Evolutionary conservation across 2,888 invertebrate genomes (phyloP), one percentile per base, ranked within the genome.

Genomic region (Lobophora halterata): DNA sequence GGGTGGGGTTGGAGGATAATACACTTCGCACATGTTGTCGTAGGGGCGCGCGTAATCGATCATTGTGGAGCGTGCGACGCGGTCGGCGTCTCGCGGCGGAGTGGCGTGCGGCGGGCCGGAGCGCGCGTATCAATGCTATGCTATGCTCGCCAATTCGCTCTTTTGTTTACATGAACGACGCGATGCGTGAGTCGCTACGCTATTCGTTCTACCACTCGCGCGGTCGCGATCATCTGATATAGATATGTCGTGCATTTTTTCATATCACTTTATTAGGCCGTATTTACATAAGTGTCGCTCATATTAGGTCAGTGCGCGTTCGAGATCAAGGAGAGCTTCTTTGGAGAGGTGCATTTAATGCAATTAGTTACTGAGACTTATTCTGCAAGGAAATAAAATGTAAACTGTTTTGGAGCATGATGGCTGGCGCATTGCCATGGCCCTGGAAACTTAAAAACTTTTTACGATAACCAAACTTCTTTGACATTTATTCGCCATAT

Each of bases 41-140:
- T 73, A 80, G 41, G 79, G 77, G 57, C 86, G 83, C 81, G 81
- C 80, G 78, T 77, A 75, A 53, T 83, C 85, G 52, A 85, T 78
- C 85, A 86, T 85, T 56, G 48, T 56, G 61, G 62, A 58, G n/a
- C 78, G 76, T 71, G 69, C 71, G 71, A 46, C 66, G 55, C 58
- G 55, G 57, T 30, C 63, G 65, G 61, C 61, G 57, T 61, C 55
- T 70, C 71, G 73, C 77, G 75, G 55, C 69, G 63, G 69, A 69
- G 69, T 70, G 73, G 57, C 59, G n/a, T n/a, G n/a, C 58, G 49
- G 59, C 60, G 52, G 55, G 53, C 55, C 62, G 36, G 28, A 37
- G 56, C 47, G 63, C 55, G 58, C 55, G 49, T n/a, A n/a, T n/a
- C n/a, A n/a, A n/a, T n/a, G 58, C 58, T 67, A 68, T 64, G 71